Evolutionary conservation across 2,888 invertebrate genomes (phyloP).

Genomic region (Timandra comae): DNA sequence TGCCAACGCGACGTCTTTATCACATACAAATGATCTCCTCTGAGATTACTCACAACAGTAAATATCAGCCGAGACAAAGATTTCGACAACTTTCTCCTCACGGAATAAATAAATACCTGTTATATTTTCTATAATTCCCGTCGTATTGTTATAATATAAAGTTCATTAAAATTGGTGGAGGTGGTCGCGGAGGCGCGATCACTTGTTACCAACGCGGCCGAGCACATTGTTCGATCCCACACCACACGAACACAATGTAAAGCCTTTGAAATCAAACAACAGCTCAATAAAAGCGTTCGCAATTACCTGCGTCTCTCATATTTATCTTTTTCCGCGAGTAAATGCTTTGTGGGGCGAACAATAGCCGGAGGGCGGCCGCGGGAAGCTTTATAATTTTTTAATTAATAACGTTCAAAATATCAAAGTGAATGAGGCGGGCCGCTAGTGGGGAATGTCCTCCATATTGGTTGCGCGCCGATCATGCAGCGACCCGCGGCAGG

Average conservation of each 20-base stretch:
- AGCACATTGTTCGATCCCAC: too few relatives aligned
- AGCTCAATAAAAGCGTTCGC: slow-evolving; percentile 64
- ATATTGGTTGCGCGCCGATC: not conserved
- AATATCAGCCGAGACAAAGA: too few relatives aligned
- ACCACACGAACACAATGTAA: slow-evolving; percentile 56
- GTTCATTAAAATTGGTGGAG: too few relatives aligned
- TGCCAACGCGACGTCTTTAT: slow-evolving; percentile 39
- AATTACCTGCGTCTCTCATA: slow-evolving; percentile 69
- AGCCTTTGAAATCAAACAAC: slow-evolving; percentile 70
- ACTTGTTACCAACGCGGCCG: too few relatives aligned
- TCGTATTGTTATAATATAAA: too few relatives aligned
- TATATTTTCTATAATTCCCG: too few relatives aligned
- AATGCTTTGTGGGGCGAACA: slow-evolving; percentile 20
- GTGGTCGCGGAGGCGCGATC: too few relatives aligned
- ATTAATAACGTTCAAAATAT: slow-evolving; percentile 74
- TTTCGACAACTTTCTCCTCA: not conserved
- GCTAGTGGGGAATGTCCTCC: slow-evolving; percentile 55
- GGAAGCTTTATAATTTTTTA: slow-evolving; percentile 77
- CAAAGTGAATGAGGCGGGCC: slow-evolving; percentile 65
- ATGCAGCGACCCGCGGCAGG: too few relatives aligned
- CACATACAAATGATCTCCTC: slow-evolving; percentile 40
- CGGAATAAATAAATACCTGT: too few relatives aligned
- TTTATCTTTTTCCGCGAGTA: slow-evolving; percentile 68
- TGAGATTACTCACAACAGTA: slow-evolving; percentile 4
- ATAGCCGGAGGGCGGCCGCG: slow-evolving; percentile 32